Evolutionary conservation across 2,888 invertebrate genomes (phyloP).

Genomic region (Ectemnius continuus): DNA sequence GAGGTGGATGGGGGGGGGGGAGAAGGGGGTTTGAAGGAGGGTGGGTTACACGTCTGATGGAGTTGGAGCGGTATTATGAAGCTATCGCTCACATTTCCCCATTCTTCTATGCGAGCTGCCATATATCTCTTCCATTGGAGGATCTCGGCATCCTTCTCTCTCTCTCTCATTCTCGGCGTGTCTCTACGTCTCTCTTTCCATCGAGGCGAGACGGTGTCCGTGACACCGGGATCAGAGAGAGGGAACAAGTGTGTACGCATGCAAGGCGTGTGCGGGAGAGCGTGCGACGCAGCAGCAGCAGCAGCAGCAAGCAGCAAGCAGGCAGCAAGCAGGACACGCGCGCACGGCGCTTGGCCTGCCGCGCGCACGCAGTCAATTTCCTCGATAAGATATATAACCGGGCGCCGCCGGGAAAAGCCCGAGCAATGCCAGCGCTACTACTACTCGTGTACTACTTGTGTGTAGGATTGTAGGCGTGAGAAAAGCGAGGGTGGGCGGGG

Average conservation of each 20-base stretch:
- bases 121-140: too few species aligned
- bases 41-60: background rate
- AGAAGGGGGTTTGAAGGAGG: background rate
- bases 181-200: background rate
- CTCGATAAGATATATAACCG: background rate
- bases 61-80: background rate
- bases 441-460: background rate
- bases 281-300: constrained; percentile 27
- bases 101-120: too few species aligned
- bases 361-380: constrained; percentile 45
- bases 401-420: background rate
- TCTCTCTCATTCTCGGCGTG: background rate
- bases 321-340: too few species aligned
- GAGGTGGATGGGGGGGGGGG: constrained; percentile 7
- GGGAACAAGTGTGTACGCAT: background rate
- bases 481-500: too few species aligned
- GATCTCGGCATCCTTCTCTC: too few species aligned
- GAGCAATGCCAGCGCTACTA: background rate
- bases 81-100: too few species aligned
- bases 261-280: background rate
- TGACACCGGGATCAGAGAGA: background rate
- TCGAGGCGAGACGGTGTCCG: background rate
- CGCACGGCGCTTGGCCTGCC: constrained; percentile 5
- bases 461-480: background rate
- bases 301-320: too few species aligned